phyloP scores from a whole-genome alignment of 30 jellyfish, hydroid and myxozoan species.

The Hydractinia symbiolongicarpus region DNA sequence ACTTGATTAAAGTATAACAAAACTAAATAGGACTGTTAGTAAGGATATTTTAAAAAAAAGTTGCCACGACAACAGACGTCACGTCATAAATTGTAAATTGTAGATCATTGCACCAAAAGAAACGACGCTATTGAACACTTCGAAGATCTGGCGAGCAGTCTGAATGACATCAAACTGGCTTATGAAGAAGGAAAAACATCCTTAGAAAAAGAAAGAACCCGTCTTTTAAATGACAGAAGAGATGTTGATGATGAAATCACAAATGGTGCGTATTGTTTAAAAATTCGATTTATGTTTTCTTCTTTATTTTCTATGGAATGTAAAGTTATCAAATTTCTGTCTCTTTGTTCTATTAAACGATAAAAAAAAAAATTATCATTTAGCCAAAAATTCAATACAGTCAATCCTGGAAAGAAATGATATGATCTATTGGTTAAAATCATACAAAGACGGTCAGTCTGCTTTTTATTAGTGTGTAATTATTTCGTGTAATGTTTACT shows the following conservation, averaged over 20 bases:
- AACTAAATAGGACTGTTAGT: too few species aligned
- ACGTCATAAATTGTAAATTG: neutral
- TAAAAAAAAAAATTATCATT: neutral
- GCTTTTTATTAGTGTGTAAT: neutral
- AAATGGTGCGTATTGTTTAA: neutral
- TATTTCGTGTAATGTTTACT: too few species aligned
- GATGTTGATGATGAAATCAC: slow-evolving; percentile 14
- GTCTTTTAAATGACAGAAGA: slow-evolving; percentile 2
- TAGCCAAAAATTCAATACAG: neutral
- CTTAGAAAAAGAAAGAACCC: neutral
- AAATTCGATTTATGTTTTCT: neutral
- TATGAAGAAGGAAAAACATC: slow-evolving; percentile 11
- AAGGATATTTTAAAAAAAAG: too few species aligned
- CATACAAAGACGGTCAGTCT: slow-evolving; percentile 10
- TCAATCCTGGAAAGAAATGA: slow-evolving; percentile 20
- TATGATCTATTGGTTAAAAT: slow-evolving; percentile 16
- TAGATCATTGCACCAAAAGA: slow-evolving; percentile 13
- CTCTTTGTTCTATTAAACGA: neutral
- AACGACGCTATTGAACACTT: slow-evolving; percentile 12
- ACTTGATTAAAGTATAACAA: too few species aligned
- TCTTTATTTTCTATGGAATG: neutral
- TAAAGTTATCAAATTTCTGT: too few species aligned
- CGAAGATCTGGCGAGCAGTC: slow-evolving; percentile 24
- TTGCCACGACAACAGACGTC: too few species aligned
- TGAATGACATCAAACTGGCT: slow-evolving; percentile 10